Percentiles rank a stretch among this genome's conserved stretches.
Evolutionary conservation across 2,797 vertebrate genomes (phyloP).

Genomic region (Peromyscus nudipes): DNA sequence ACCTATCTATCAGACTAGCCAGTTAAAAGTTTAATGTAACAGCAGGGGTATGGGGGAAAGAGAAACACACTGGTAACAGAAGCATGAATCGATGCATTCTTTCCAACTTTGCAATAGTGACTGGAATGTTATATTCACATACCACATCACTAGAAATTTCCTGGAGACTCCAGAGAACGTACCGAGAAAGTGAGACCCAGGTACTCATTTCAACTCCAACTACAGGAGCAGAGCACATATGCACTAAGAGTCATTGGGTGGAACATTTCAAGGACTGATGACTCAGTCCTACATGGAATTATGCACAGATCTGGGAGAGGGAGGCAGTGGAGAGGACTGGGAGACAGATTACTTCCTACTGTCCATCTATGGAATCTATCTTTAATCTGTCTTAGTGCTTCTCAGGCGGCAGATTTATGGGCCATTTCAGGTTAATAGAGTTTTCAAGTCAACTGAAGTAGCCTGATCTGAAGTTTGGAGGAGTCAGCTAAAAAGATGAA

Average conservation of each 20-base stretch:
- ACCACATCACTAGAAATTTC: neutral
- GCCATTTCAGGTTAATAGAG: neutral
- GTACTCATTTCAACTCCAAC: neutral
- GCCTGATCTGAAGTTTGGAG: neutral
- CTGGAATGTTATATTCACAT: neutral
- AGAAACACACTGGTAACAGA: neutral
- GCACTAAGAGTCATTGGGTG: neutral
- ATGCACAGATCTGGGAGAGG: neutral
- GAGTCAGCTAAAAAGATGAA: neutral
- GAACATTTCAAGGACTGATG: neutral
- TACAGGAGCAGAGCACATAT: neutral
- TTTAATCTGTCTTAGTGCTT: neutral
- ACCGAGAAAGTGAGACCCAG: neutral
- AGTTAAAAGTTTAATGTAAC: slow-evolving; percentile 11
- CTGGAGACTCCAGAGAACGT: neutral
- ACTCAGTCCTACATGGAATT: neutral
- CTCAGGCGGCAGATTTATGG: neutral
- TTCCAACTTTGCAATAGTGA: neutral
- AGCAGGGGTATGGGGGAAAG: neutral
- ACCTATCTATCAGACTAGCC: neutral
- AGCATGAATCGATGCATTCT: neutral
- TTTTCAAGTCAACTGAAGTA: neutral
- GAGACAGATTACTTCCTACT: neutral
- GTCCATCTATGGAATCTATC: neutral
- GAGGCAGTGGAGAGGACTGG: neutral